Base-by-base conservation (phyloP, 1,140 invertebrate species). In the Pseudomyrmex concolor region DNA sequence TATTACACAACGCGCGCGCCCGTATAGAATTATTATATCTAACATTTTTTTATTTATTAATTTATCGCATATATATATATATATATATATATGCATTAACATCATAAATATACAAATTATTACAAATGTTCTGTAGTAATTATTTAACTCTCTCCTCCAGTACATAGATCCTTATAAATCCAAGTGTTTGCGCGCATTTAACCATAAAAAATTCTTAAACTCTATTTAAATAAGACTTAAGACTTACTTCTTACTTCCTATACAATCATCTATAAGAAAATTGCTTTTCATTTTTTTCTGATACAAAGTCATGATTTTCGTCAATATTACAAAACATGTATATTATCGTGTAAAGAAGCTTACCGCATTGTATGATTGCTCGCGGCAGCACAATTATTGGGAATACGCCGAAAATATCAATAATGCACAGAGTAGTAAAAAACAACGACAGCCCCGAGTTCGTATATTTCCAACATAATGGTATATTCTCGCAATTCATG, bases 391-490 rank as follows among this genome's bases (percentile, higher is more conserved):
- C 95, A 1, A 97, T 95, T 2, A 97, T 95, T 0, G 97, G 97
- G 90, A 97, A 97, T 0, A 97, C 97, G 51, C 97, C 97, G 88
- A 97, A 97, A 64, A 97, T 94, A 92, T 97, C 97, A 8, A 97
- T 94, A 17, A 97, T 96, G 89, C 97, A 97, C 15, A 97, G 93
- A 8, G 96, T 95, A 0, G 97, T 96, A 90, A 97, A 97, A 55
- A 97, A 90, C 0, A 97, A 92, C 15, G 96, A 96, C 12, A 97
- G 92, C 0, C 96, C 95, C 0, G 92, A 86, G 78, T 87, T 90
- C 0, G 70, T 50, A 2, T 90, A 57, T 63, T 87, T 91, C 19
- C 81, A 71, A 54, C 92, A 63, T 13, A 93, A 84, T 0, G 92
- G 89, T 22, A 87, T 87, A 22, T 83, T 87, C 62, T 94, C 92